A percentile compares a stretch with the other conserved stretches of the same genome.
phyloP scores from a whole-genome alignment of 2,888 invertebrate species.

The Andrena praecox region DNA sequence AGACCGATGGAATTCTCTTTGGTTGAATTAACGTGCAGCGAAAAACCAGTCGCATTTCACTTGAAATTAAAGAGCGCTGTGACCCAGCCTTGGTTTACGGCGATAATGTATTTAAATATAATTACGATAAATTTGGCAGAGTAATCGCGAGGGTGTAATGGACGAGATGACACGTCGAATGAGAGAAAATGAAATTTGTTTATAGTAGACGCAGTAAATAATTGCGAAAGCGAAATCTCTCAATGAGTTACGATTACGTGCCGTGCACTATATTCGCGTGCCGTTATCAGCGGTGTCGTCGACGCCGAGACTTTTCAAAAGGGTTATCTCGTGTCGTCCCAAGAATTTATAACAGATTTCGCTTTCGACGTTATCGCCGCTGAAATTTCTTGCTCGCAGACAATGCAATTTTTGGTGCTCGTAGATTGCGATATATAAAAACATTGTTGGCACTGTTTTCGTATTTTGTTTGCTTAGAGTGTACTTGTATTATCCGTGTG shows the following conservation, averaged over 20 bases:
- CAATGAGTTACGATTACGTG: slow-evolving; percentile 1
- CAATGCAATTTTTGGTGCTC: slow-evolving; percentile 24
- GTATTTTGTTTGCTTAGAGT: no score
- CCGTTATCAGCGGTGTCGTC: slow-evolving; percentile 14
- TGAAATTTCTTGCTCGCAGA: slow-evolving; percentile 29
- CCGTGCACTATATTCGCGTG: background rate
- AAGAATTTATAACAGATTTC: slow-evolving; percentile 59
- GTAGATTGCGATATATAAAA: slow-evolving; percentile 8
- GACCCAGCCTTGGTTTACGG: no score
- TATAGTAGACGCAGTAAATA: background rate
- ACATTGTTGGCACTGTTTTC: no score
- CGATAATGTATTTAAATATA: background rate
- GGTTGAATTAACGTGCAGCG: background rate
- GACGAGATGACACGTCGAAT: background rate
- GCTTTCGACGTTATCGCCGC: slow-evolving; percentile 31
- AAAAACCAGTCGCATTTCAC: no score
- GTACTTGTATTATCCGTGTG: no score
- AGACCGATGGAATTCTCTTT: no score
- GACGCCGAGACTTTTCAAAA: slow-evolving; percentile 20
- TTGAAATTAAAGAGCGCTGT: no score
- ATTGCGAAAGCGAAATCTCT: background rate
- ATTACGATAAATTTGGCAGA: background rate
- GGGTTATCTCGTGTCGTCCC: slow-evolving; percentile 54
- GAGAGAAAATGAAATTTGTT: background rate
- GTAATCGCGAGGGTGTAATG: background rate